A percentile compares a stretch with the other conserved stretches of the same genome.
These are phyloP conservation scores for Phrynosoma blainvillii DNA, from an alignment of 2,113 vertebrate species.

Conservation along the genomic window DNA sequence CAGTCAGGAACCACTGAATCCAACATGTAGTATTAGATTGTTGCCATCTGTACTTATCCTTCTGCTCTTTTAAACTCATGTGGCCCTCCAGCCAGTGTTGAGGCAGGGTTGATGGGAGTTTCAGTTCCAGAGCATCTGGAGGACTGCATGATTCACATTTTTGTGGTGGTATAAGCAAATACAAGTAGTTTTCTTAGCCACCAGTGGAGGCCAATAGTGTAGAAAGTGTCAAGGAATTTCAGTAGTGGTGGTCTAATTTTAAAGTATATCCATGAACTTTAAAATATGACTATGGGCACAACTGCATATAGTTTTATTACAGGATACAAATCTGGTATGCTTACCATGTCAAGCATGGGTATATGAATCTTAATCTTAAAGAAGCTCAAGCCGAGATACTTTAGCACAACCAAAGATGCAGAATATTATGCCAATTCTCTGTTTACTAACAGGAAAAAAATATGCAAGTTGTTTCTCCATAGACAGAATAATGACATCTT, in stretches of 20 bases:
- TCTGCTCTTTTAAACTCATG: no score
- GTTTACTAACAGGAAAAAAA: background rate
- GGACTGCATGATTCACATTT: background rate
- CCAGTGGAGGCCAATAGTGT: background rate
- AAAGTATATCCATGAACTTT: background rate
- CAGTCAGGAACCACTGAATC: background rate
- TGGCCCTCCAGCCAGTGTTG: no score
- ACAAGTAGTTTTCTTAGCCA: background rate
- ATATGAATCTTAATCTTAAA: background rate
- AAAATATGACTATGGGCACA: background rate
- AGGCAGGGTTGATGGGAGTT: no score
- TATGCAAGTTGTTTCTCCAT: background rate
- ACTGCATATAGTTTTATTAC: no score
- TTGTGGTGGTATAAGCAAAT: background rate
- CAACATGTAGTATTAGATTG: no score
- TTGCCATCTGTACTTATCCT: no score
- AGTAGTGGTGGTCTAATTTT: background rate
- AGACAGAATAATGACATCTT: background rate
- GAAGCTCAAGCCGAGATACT: background rate
- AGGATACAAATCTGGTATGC: background rate
- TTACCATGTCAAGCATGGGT: background rate
- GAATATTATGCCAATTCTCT: background rate
- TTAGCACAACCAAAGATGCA: background rate
- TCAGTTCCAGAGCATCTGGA: no score
- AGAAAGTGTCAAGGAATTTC: background rate